phyloP scores from a whole-genome alignment of 1,140 invertebrate species.

The Hylyphantes graminicola region DNA sequence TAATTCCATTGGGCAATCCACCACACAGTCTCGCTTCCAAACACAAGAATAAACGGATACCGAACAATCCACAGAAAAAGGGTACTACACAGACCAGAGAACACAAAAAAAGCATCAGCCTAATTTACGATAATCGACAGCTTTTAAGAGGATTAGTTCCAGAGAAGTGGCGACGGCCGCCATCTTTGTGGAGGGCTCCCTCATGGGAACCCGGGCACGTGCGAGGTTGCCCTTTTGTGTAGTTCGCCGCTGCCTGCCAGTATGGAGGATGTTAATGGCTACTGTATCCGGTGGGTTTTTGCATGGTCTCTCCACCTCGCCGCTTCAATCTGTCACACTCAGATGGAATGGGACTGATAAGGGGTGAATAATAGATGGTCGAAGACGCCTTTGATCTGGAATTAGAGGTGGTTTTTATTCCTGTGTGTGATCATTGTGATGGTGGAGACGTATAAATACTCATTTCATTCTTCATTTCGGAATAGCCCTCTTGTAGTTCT shows the following conservation, averaged over 20 bases:
- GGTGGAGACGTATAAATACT: no score
- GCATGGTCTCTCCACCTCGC: conserved; percentile 9
- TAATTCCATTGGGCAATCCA: no score
- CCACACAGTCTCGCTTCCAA: no score
- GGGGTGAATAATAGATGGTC: no score
- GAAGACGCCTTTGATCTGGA: background rate
- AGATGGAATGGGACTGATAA: no score
- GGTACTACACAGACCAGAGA: no score
- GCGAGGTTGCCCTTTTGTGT: conserved; percentile 38
- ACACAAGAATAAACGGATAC: no score
- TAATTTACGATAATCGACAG: conserved; percentile 39
- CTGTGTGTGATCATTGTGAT: no score
- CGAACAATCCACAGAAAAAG: no score
- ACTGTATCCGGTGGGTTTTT: conserved; percentile 48
- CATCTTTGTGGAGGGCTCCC: background rate
- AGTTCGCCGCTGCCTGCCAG: conserved; percentile 26
- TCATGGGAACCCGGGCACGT: conserved; percentile 26
- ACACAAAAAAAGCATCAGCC: background rate
- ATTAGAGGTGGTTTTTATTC: background rate
- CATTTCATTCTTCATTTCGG: no score
- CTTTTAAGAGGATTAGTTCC: conserved; percentile 34
- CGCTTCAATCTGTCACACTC: background rate
- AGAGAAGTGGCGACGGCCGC: background rate
- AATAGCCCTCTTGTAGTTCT: no score
- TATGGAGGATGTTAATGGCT: conserved; percentile 38